Percentiles rank a stretch among this genome's conserved stretches.
phyloP scores from a whole-genome alignment of 1,140 invertebrate genomes.

The Acromyrmex echinatior region DNA sequence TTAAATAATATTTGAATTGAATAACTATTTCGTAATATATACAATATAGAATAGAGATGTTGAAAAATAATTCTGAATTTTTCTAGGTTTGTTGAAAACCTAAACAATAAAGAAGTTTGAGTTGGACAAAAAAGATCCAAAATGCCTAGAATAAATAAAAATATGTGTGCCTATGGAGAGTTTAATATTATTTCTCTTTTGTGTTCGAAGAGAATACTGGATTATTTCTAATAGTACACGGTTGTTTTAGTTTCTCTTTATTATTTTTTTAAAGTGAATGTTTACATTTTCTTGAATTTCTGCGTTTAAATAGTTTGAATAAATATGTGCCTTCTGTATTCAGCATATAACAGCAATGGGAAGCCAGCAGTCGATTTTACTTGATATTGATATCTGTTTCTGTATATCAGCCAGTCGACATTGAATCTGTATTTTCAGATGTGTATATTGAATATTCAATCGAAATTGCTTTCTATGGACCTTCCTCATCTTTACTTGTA shows the following conservation, averaged over 20 bases:
- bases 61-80: no score
- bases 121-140: no score
- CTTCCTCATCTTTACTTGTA: constrained; percentile 1
- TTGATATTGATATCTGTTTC: constrained; percentile 29
- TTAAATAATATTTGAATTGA: no score
- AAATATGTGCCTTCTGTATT: constrained; percentile 1
- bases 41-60: no score
- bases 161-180: no score
- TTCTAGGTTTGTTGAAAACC: no score
- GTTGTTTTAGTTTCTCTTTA: background rate
- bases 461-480: constrained; percentile 14
- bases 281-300: constrained; percentile 9
- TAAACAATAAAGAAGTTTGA: no score
- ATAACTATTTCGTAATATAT: no score
- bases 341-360: constrained; percentile 17
- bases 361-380: constrained; percentile 14
- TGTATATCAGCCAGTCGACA: constrained; percentile 37
- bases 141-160: no score
- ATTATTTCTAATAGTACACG: background rate
- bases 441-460: constrained; percentile 37
- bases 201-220: background rate
- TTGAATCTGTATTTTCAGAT: constrained; percentile 42
- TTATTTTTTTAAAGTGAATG: background rate
- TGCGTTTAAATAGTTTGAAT: background rate
- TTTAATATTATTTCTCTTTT: background rate